Conservation (phyloP, 2,113 vertebrate genomes). For the Seriola quinqueradiata region DNA sequence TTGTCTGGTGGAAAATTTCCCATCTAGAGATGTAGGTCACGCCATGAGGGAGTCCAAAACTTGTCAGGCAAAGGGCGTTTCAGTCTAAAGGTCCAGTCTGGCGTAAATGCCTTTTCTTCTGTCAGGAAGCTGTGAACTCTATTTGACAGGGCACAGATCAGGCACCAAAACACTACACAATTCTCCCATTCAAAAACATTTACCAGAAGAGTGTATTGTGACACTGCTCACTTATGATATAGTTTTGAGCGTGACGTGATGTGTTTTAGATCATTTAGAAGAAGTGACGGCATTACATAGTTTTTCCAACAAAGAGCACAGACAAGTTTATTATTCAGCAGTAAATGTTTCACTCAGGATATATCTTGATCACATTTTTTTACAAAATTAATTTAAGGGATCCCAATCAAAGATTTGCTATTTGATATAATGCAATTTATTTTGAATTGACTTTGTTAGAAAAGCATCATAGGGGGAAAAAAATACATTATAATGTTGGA, state of each 20-base stretch:
- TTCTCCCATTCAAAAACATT: constrained; percentile 17
- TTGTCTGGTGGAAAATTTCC: constrained; percentile 33
- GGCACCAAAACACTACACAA: constrained; percentile 2
- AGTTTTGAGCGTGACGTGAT: neutral
- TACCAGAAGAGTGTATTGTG: neutral
- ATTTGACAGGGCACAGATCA: constrained; percentile 19
- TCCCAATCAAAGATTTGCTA: neutral
- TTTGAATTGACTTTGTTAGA: too few relatives aligned
- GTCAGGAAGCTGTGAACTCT: constrained; percentile 26
- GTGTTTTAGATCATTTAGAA: neutral
- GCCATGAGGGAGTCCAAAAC: constrained; percentile 2
- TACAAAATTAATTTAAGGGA: too few relatives aligned
- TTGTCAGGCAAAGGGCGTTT: neutral
- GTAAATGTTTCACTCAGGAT: neutral
- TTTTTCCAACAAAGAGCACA: neutral
- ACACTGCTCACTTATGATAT: neutral
- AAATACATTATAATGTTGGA: too few relatives aligned
- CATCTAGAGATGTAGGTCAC: neutral
- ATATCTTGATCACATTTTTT: neutral
- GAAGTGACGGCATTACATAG: neutral
- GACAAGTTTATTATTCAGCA: neutral
- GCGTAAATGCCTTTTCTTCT: constrained; percentile 34
- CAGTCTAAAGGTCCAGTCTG: constrained; percentile 32
- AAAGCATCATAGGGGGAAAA: too few relatives aligned
- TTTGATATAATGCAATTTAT: too few relatives aligned